Percentiles rank a stretch among this genome's conserved stretches.
Conservation (phyloP, 2,797 vertebrate species). For the Peromyscus melanophrys region DNA sequence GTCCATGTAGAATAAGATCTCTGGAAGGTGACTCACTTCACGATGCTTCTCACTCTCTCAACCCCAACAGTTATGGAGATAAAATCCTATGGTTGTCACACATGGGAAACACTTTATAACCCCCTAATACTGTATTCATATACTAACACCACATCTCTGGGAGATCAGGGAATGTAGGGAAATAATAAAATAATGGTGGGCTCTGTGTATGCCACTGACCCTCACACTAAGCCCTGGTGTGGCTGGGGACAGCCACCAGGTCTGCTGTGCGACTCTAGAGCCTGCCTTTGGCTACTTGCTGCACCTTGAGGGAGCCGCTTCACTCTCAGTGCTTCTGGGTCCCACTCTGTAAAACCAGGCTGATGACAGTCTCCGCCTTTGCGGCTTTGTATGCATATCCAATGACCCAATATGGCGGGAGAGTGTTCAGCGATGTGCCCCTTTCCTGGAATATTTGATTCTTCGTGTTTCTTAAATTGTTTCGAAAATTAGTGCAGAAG, state of each 20-base stretch:
- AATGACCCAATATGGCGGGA: background rate
- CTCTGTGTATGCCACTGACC: background rate
- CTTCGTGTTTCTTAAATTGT: background rate
- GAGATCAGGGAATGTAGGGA: background rate
- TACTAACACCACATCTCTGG: background rate
- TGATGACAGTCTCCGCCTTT: fast-evolving
- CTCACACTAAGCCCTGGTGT: background rate
- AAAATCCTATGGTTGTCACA: background rate
- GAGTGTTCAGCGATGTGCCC: background rate
- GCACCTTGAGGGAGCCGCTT: background rate
- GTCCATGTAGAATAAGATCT: background rate
- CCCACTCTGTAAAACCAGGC: background rate
- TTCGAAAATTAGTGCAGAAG: background rate
- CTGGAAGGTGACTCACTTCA: slow-evolving; percentile 3
- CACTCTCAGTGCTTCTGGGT: background rate
- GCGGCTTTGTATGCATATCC: background rate
- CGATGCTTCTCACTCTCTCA: background rate
- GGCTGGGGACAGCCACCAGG: background rate
- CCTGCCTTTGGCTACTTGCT: background rate
- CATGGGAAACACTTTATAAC: background rate
- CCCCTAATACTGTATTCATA: background rate
- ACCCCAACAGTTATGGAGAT: background rate
- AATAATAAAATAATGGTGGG: background rate
- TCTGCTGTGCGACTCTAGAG: background rate
- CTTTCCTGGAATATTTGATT: background rate